A percentile compares a stretch with the other conserved stretches of the same genome.
These are phyloP conservation scores for Miltochrista miniata DNA, from an alignment of 2,888 invertebrate genomes.

Conservation along the genomic window DNA sequence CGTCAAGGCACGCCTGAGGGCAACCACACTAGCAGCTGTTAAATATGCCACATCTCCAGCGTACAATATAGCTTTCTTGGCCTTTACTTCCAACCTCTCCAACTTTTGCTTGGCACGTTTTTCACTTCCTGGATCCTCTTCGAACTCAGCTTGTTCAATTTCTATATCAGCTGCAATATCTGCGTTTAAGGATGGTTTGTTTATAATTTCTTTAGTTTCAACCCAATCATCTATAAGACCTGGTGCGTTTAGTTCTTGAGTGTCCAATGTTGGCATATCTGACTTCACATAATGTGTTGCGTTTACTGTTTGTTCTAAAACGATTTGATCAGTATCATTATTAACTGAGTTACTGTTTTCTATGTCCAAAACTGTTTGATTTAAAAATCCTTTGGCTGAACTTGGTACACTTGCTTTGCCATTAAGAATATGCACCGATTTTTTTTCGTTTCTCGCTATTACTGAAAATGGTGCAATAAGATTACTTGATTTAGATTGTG, in stretches of 20 bases:
- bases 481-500: conserved; percentile 13
- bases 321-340: conserved; percentile 58
- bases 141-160: conserved; percentile 65
- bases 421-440: conserved; percentile 51
- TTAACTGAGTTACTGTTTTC: conserved; percentile 50
- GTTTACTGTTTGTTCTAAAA: conserved; percentile 63
- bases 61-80: conserved; percentile 76
- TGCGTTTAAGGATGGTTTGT: conserved; percentile 56
- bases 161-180: conserved; percentile 72
- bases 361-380: conserved; percentile 68
- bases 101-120: conserved; percentile 67
- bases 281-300: conserved; percentile 50
- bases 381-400: conserved; percentile 64
- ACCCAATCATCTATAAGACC: conserved; percentile 67
- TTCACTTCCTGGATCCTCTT: conserved; percentile 59
- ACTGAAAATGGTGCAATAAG: conserved; percentile 58
- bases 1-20: conserved; percentile 72
- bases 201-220: conserved; percentile 59
- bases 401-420: conserved; percentile 30
- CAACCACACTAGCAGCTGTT: conserved; percentile 76
- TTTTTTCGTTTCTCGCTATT: conserved; percentile 51
- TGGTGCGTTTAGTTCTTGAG: conserved; percentile 56
- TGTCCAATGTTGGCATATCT: conserved; percentile 52
- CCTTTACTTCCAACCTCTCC: conserved; percentile 70
- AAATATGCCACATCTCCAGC: conserved; percentile 79